phyloP scores from a whole-genome alignment of 2,888 invertebrate genomes.

The Dryocosmus kuriphilus region DNA sequence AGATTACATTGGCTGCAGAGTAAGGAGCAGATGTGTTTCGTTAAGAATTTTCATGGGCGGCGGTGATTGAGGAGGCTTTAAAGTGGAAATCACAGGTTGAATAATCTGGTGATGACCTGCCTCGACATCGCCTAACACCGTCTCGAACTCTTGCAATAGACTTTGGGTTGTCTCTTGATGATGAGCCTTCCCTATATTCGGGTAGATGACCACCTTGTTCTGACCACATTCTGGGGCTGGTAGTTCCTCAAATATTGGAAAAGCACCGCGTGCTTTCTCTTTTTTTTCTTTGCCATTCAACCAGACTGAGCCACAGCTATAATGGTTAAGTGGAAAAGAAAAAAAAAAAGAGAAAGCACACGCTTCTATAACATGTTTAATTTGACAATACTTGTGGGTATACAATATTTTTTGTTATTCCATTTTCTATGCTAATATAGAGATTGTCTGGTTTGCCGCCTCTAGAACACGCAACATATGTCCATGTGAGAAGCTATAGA shows the following conservation, averaged over 20 bases:
- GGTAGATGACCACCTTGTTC: conserved; percentile 65
- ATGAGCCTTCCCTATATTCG: conserved; percentile 55
- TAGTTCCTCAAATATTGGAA: conserved; percentile 84
- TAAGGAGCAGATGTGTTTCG: conserved; percentile 76
- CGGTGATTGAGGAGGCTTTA: conserved; percentile 92
- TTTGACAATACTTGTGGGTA: too few species aligned
- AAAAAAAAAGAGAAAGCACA: too few species aligned
- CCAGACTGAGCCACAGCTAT: too few species aligned
- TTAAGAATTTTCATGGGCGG: conserved; percentile 76
- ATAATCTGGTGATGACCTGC: conserved; percentile 79
- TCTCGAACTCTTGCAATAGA: conserved; percentile 84
- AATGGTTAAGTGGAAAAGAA: too few species aligned
- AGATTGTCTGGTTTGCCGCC: too few species aligned
- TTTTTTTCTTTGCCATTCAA: too few species aligned
- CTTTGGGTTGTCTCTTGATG: conserved; percentile 77
- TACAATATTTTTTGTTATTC: too few species aligned
- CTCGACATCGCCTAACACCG: conserved; percentile 84
- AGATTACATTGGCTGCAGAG: conserved; percentile 69
- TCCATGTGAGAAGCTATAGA: too few species aligned
- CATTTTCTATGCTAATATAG: too few species aligned
- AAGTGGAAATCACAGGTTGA: conserved; percentile 71
- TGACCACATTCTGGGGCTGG: conserved; percentile 74
- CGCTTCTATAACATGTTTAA: too few species aligned
- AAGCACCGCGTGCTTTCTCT: too few species aligned
- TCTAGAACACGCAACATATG: too few species aligned